These are phyloP conservation scores for Xyliphius kryptos DNA, from an alignment of 2,113 vertebrate species.

Conservation along the genomic window DNA sequence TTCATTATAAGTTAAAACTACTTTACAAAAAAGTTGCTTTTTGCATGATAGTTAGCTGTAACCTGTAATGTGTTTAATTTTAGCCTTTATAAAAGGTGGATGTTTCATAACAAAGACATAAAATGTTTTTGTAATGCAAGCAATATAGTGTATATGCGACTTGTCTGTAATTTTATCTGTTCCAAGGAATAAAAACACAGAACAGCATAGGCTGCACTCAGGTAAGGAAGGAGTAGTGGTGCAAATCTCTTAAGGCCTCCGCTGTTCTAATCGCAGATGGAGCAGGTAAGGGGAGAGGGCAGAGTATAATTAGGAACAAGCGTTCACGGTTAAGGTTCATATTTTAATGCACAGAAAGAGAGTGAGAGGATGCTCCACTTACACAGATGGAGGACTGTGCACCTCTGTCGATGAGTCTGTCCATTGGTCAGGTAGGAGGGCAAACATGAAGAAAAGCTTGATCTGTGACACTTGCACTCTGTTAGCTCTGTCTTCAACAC, in stretches of 20 bases:
- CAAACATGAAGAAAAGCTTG: constrained; percentile 37
- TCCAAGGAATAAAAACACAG: constrained; percentile 1
- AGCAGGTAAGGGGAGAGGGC: constrained; percentile 35
- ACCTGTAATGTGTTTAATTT: no score
- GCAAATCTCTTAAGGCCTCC: constrained; percentile 31
- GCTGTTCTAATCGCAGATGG: constrained; percentile 42
- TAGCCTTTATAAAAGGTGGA: no score
- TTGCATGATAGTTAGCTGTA: no score
- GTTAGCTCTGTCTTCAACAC: constrained; percentile 34
- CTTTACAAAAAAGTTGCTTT: no score
- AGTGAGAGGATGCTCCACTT: constrained; percentile 43
- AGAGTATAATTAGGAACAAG: constrained; percentile 36
- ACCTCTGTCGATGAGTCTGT: constrained; percentile 27
- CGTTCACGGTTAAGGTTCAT: constrained; percentile 34
- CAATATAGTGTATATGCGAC: no score
- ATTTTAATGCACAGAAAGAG: constrained; percentile 25
- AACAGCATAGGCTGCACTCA: constrained; percentile 30
- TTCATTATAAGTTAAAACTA: no score
- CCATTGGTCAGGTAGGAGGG: constrained; percentile 25
- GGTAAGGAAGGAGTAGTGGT: constrained; percentile 28
- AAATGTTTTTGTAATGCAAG: no score
- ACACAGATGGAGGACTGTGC: constrained; percentile 38
- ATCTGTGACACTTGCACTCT: constrained; percentile 38
- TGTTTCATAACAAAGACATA: no score
- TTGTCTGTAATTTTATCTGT: constrained; percentile 15